Evolutionary conservation across 2,888 invertebrate genomes (phyloP), one percentile per base, ranked within the genome.

Genomic region (Empis livida): DNA sequence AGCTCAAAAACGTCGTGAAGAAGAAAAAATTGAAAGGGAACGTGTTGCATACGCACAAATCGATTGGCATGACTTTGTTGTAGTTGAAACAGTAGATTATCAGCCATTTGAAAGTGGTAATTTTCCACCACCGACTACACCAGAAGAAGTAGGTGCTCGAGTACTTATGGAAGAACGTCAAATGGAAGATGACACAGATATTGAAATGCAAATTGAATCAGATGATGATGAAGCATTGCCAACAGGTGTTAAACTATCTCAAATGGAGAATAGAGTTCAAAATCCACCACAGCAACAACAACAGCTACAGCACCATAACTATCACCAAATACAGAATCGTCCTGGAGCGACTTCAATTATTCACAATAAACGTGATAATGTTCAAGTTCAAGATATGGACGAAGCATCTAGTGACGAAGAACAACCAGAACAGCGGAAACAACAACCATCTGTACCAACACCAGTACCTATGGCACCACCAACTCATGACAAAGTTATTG

Each of bases 11-110:
- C 84, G 91, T 1, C 85, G 88, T 49, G 95, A 96, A 63, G 96
- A 97, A 62, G 95, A 96, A 53, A 90, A 93, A 59, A 76, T 91
- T 10, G 99, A 99, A 67, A 81, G 88, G 51, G 99, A 99, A 68
- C 78, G 97, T 64, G 80, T 90, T 27, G 90, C 90, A 0, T 99
- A 99, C 65, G 95, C 96, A 0, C 93, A 93, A 61, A 96, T 99
- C 53, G 99, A 99, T 66, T 99, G 99, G 99, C 99, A 99, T 65
- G 97, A 99, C 69, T 99, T 99, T 69, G 97, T 99, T 1, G 97
- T 99, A 0, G 99, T 99, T 0, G 99, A 99, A 72, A 97, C 97
- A 0, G 97, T 99, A 0, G 99, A 99, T 68, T 99, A 97, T 67
- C 94, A 95, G 57, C 89, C 92, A 0, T 91, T 90, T 58, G 99